Percentiles rank a stretch among this genome's conserved stretches.
phyloP scores from a whole-genome alignment of 2,113 vertebrate species.

The Phalacrocorax pelagicus region DNA sequence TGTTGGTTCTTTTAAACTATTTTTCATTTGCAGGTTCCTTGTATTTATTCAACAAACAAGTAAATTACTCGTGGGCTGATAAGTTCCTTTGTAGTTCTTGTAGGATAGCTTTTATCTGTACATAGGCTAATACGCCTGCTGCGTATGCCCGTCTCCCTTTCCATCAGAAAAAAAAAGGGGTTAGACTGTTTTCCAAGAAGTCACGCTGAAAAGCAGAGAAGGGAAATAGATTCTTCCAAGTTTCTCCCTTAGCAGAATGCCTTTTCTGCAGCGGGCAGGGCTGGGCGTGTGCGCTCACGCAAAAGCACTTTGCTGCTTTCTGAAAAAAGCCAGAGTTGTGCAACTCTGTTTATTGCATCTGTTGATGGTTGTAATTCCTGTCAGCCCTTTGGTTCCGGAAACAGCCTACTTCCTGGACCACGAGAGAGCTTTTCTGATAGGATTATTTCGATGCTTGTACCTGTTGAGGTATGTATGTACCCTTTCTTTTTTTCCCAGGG shows the following conservation, averaged over 20 bases:
- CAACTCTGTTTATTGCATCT: background rate
- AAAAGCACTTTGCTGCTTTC: background rate
- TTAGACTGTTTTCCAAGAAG: background rate
- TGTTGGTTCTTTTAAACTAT: background rate
- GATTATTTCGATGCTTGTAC: background rate
- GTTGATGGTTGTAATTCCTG: background rate
- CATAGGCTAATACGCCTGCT: accelerated
- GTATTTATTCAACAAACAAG: background rate
- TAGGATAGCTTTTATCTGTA: background rate
- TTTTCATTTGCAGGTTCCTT: background rate
- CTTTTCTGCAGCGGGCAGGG: background rate
- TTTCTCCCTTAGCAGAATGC: background rate
- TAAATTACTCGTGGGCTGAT: background rate
- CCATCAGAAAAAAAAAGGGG: no score
- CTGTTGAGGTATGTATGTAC: background rate
- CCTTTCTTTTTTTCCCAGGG: background rate
- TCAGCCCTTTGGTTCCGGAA: background rate
- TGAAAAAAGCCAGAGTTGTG: conserved; percentile 15
- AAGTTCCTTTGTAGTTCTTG: background rate
- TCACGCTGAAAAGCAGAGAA: background rate
- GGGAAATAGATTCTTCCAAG: background rate
- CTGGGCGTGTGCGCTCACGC: background rate
- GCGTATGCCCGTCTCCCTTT: background rate
- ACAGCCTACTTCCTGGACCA: background rate
- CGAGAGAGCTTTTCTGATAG: background rate